A percentile compares a stretch with the other conserved stretches of the same genome.
phyloP scores from a whole-genome alignment of 2,113 vertebrate genomes.

The Phaetusa simplex region DNA sequence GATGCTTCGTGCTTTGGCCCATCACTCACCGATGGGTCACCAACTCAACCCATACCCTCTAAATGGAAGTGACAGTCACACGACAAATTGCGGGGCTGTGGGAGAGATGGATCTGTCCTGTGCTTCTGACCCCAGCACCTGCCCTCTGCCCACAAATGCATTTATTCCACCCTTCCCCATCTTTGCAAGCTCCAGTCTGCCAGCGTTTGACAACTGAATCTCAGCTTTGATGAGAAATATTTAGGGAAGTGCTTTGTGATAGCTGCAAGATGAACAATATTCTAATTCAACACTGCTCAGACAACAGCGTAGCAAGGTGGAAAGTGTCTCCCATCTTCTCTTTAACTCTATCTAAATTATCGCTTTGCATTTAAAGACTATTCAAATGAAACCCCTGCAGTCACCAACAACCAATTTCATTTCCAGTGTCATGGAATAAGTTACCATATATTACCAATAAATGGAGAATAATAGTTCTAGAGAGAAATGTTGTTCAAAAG shows the following conservation, averaged over 20 bases:
- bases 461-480: not conserved
- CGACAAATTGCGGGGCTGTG: not conserved
- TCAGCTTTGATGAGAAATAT: not conserved
- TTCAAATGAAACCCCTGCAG: not conserved
- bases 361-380: not conserved
- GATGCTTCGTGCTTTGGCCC: not conserved
- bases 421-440: not conserved
- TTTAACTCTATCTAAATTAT: not conserved
- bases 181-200: not conserved
- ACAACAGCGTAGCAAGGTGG: not conserved
- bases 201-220: not conserved
- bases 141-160: not conserved
- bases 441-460: not conserved
- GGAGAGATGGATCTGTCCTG: not conserved
- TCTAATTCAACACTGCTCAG: not conserved
- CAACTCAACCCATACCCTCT: not conserved
- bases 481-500: not conserved
- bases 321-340: not conserved
- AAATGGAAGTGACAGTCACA: not conserved
- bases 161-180: not conserved
- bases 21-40: not conserved
- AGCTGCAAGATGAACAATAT: not conserved
- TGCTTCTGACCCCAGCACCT: not conserved
- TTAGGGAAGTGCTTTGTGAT: not conserved
- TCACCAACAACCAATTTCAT: not conserved